Conservation (phyloP, 1,140 invertebrate species). For the Habropoda laboriosa region DNA sequence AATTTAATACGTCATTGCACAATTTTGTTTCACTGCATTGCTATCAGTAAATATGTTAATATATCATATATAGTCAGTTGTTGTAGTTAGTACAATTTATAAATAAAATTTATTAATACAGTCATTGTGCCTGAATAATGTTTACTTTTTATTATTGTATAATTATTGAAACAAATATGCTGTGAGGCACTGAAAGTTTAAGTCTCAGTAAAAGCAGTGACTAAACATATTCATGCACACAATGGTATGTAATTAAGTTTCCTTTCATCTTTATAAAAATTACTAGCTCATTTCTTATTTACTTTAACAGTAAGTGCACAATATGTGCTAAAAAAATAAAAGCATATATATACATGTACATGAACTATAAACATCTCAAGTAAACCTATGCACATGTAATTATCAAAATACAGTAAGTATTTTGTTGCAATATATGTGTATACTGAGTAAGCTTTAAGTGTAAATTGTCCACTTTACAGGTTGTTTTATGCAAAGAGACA, state of each 20-base stretch:
- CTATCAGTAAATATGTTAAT: not conserved
- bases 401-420: constrained; percentile 41
- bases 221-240: not conserved
- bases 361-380: constrained; percentile 17
- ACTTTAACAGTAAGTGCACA: constrained; percentile 14
- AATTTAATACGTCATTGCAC: constrained; percentile 3
- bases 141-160: not conserved
- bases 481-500: not conserved
- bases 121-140: not conserved
- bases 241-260: not conserved
- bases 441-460: not conserved
- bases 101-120: constrained; percentile 17
- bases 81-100: constrained; percentile 3
- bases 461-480: constrained; percentile 13
- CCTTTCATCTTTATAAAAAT: constrained; percentile 9
- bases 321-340: constrained; percentile 30
- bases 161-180: not conserved
- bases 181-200: not conserved
- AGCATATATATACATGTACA: constrained; percentile 37
- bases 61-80: not conserved
- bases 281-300: not conserved
- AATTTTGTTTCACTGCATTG: not conserved
- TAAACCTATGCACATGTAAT: constrained; percentile 40
- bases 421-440: constrained; percentile 3
- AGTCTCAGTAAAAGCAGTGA: not conserved